These are phyloP conservation scores for Callospermophilus lateralis DNA, from an alignment of 2,113 vertebrate genomes.

Conservation along the genomic window DNA sequence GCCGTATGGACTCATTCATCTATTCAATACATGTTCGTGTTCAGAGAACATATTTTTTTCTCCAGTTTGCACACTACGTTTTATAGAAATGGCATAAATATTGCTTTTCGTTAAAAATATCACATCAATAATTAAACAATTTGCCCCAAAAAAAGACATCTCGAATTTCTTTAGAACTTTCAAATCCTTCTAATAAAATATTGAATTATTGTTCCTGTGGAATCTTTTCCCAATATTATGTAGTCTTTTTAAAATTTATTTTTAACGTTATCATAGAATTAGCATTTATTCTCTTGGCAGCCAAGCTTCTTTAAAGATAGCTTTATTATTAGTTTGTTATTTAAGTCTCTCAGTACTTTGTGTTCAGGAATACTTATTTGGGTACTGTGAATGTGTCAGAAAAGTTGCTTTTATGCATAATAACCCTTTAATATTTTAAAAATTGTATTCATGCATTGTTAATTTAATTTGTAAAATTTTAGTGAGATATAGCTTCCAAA, in stretches of 20 bases:
- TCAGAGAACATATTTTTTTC: not conserved
- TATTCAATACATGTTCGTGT: conserved; percentile 28
- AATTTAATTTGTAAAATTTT: not conserved
- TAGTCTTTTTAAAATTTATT: not conserved
- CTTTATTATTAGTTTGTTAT: not conserved
- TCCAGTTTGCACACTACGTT: not conserved
- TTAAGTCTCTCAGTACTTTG: not conserved
- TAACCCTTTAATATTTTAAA: not conserved
- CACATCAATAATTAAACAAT: conserved; percentile 25
- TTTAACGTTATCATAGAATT: not conserved
- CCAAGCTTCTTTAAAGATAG: not conserved
- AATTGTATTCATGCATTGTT: not conserved
- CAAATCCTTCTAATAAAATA: conserved; percentile 30
- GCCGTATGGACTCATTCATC: not conserved
- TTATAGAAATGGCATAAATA: conserved; percentile 29
- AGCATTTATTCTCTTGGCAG: not conserved
- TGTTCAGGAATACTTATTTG: not conserved
- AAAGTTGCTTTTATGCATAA: not conserved
- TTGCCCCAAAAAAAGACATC: not conserved
- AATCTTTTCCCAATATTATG: not conserved
- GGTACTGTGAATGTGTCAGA: not conserved
- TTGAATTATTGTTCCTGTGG: not conserved
- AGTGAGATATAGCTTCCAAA: not conserved
- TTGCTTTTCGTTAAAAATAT: not conserved
- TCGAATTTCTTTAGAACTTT: not conserved